phyloP scores from a whole-genome alignment of 2,113 vertebrate genomes.

The Pleuronectes platessa region DNA sequence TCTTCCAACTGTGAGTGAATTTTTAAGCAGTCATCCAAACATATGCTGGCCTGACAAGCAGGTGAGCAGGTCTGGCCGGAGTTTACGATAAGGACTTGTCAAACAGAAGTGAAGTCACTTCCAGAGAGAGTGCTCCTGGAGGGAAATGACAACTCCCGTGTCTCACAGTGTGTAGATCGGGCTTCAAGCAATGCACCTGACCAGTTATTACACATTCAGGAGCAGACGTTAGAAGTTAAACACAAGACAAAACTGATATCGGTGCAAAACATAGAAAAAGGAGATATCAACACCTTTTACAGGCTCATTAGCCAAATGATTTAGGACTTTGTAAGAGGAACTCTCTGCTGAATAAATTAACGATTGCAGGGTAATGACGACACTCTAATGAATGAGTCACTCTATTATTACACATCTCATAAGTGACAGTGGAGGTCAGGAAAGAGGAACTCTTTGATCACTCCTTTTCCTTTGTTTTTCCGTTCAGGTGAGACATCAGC shows the following conservation, averaged over 20 bases:
- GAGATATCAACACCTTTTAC: not conserved
- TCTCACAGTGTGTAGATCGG: not conserved
- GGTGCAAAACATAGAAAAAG: not conserved
- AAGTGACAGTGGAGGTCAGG: not conserved
- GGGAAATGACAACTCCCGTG: not conserved
- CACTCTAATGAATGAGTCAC: conserved; percentile 31
- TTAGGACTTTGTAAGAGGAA: not conserved
- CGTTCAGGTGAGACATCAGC: conserved; percentile 12
- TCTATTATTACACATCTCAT: not conserved
- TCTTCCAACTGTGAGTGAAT: not conserved
- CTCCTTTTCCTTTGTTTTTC: conserved; percentile 13
- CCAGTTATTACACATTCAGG: not conserved
- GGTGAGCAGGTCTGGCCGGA: conserved; percentile 46
- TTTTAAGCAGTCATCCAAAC: conserved; percentile 11
- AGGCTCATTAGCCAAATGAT: not conserved
- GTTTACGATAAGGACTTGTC: conserved; percentile 44
- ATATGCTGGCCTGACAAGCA: not conserved
- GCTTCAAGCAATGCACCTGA: not conserved
- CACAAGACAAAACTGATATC: not conserved
- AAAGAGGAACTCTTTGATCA: conserved; percentile 13
- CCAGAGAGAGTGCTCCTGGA: not conserved
- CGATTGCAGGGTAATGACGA: conserved; percentile 4
- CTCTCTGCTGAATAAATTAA: not conserved
- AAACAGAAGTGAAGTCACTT: conserved; percentile 24
- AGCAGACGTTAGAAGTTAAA: not conserved